Evolutionary conservation across 2,113 vertebrate genomes (phyloP), one percentile per base, ranked within the genome.

Genomic region (Lasiurus borealis): DNA sequence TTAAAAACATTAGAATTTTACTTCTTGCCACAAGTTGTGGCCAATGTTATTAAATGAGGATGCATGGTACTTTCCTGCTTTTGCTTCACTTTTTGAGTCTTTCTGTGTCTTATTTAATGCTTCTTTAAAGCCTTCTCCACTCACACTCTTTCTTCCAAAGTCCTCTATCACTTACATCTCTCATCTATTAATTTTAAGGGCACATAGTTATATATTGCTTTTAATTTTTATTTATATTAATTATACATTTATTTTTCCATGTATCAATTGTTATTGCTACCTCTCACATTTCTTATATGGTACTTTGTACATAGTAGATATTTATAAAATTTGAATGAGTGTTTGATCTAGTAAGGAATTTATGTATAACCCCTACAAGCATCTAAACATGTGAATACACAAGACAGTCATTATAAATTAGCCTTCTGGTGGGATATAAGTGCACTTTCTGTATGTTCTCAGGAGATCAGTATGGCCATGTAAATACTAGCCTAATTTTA

Each of bases 241-340:
- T 54, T 88, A 78, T 83, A 78, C 36, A 31, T 80, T 91, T 52
- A 72, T 50, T 76, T 75, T 76, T 88, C 29, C 19, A 72, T 34
- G 19, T 59, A 59, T 25, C 19, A 29, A 6, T 82, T 5, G 11
- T 77, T 86, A 89, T 27, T 69, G 16, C 9, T 80, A 82, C 5
- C 54, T 50, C 27, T 64, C 73, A 69, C 10, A 69, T 66, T 72
- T 94, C 13, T 83, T 76, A 29, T 48, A 21, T 15, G 85, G 7
- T 94, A 5, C 19, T 78, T 64, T 80, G 34, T 15, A 44, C 7
- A 13, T 29, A 50, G n/a, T 34, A 71, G 8, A 40, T 66, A 34
- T 62, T 90, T 82, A 40, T 77, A 92, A 34, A 86, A 69, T 52
- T 82, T 62, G 34, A 93, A 46, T 59, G 11, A 86, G 23, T 12